Base-by-base conservation (phyloP, 2,797 vertebrate genomes). In the Halcyon chelicuti region DNA sequence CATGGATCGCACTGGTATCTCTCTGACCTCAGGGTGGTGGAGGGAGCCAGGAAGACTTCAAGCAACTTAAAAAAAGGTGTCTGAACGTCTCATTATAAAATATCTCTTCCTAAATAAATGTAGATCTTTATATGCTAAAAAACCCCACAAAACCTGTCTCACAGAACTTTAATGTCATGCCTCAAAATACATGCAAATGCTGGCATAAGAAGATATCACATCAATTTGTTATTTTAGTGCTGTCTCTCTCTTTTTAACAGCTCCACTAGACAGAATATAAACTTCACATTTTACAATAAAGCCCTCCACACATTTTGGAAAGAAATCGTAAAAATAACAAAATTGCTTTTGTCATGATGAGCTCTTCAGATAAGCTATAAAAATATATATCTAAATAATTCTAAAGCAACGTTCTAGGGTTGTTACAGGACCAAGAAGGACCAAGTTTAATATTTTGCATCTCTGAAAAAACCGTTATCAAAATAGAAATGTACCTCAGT, bases 121-220 rank as follows among this genome's bases (percentile, higher is more conserved):
- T 31, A 71, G n/a, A 67, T 82, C 49, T 86, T 78, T n/a, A 40
- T 20, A 67, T 33, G 57, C 40, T 54, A 89, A 86, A 81, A 87
- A 80, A 8, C 7, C 20, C 39, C 40, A 66, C 49, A 86, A 93
- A 96, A 90, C 75, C 72, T 81, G 93, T 91, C 95, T 91, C 39
- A 3, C 87, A 75, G 76, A 94, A 83, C 78, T 80, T 88, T 94
- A 96, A 96, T 93, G 79, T 94, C 93, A 88, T 81, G 95, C 76
- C 89, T 94, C 51, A 91, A 94, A 95, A 97, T 86, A 91, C 7
- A 88, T 73, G 67, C 66, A 96, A 91, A 96, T 88, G 47, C 79
- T 95, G 60, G 82, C 90, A 94, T 82, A 94, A 21, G 72, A 93
- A 79, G 87, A 62, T 68, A 94, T 1, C 73, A 29, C 49, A 91